Evolutionary conservation across 1,140 invertebrate genomes (phyloP).

Genomic region (Uloborus diversus): DNA sequence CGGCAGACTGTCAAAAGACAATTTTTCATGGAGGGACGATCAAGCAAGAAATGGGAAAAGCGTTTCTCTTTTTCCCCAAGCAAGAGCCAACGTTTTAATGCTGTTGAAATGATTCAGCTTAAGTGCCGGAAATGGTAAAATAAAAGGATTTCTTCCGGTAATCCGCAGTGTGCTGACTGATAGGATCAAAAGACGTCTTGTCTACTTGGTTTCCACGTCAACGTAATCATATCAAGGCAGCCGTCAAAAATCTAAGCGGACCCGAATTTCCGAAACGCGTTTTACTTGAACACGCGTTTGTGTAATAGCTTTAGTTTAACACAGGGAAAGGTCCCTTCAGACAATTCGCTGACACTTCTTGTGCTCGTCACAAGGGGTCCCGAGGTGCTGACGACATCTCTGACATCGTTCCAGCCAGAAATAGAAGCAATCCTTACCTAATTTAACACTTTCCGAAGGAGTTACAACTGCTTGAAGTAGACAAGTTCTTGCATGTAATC

Average conservation of each 20-base stretch:
- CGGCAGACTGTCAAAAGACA: slow-evolving; percentile 23
- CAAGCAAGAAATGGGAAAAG: slow-evolving; percentile 53
- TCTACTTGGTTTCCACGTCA: slow-evolving; percentile 53
- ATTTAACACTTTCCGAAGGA: no score
- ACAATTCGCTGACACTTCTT: slow-evolving; percentile 32
- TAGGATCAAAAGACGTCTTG: slow-evolving; percentile 53
- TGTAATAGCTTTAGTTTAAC: slow-evolving; percentile 35
- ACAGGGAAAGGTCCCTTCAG: not conserved
- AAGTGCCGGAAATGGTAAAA: slow-evolving; percentile 55
- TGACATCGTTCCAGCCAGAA: no score
- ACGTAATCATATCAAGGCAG: slow-evolving; percentile 45
- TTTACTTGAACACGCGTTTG: slow-evolving; percentile 52
- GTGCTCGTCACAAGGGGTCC: slow-evolving; percentile 9
- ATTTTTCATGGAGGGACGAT: slow-evolving; percentile 41
- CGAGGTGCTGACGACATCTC: not conserved
- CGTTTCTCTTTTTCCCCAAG: slow-evolving; percentile 8
- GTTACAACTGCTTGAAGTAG: no score
- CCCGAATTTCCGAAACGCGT: slow-evolving; percentile 17
- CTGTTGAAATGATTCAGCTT: slow-evolving; percentile 51
- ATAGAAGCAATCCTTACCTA: no score
- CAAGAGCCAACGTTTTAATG: slow-evolving; percentile 30
- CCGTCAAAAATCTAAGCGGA: slow-evolving; percentile 35
- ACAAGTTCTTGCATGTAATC: no score
- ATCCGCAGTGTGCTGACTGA: slow-evolving; percentile 50
- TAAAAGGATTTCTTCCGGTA: slow-evolving; percentile 47